These are phyloP conservation scores for Hyperoplus immaculatus DNA, from an alignment of 2,797 vertebrate species.

Conservation along the genomic window DNA sequence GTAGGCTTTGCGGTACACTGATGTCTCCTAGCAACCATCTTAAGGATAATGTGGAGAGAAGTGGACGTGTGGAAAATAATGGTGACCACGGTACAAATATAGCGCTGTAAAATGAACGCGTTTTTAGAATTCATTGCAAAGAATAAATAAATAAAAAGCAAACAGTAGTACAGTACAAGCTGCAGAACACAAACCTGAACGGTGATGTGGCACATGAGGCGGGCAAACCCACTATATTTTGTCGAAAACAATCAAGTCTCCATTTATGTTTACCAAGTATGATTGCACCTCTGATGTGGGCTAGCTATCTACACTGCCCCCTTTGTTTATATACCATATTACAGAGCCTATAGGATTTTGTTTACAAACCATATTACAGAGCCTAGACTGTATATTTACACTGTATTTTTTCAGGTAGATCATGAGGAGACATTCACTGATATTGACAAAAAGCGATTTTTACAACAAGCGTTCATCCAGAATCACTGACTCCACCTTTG, in stretches of 20 bases:
- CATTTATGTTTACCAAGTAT: too few species aligned
- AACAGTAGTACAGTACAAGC: neutral
- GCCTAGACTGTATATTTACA: too few species aligned
- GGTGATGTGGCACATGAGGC: neutral
- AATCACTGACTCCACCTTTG: too few species aligned
- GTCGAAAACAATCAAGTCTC: neutral
- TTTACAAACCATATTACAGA: too few species aligned
- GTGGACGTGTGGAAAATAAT: constrained; percentile 43
- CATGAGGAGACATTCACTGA: too few species aligned
- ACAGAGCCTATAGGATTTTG: too few species aligned
- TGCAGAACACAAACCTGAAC: neutral
- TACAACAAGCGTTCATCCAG: too few species aligned
- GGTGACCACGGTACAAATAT: constrained; percentile 7
- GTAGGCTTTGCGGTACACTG: constrained; percentile 34
- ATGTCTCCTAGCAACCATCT: constrained; percentile 70
- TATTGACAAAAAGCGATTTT: too few species aligned
- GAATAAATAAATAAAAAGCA: neutral
- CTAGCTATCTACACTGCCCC: too few species aligned
- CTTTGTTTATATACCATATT: too few species aligned
- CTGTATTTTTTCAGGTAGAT: too few species aligned
- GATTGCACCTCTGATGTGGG: too few species aligned
- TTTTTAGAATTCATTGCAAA: neutral
- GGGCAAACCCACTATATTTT: neutral
- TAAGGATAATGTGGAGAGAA: constrained; percentile 49
- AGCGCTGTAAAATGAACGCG: neutral